These are phyloP conservation scores for Helicolenus hilgendorfi DNA, from an alignment of 2,797 vertebrate genomes.

Conservation along the genomic window DNA sequence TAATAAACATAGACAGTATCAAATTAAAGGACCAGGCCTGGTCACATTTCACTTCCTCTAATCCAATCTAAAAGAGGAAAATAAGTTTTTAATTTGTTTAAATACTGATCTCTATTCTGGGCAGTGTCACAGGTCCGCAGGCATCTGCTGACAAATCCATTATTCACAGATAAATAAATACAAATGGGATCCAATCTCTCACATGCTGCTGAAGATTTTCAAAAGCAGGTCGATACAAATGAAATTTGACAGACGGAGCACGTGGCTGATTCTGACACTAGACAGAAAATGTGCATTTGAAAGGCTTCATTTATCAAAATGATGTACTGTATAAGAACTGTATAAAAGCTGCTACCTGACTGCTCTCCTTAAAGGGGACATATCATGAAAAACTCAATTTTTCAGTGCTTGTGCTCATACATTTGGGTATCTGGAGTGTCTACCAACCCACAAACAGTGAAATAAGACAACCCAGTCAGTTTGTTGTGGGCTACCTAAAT, in stretches of 20 bases:
- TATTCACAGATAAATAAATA: slow-evolving; percentile 67
- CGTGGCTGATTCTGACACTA: not conserved
- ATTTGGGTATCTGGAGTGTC: not conserved
- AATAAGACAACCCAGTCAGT: not conserved
- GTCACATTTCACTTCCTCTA: slow-evolving; percentile 46
- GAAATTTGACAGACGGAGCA: slow-evolving; percentile 33
- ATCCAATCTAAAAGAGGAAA: slow-evolving; percentile 51
- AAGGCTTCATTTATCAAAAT: slow-evolving; percentile 33
- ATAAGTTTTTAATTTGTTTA: slow-evolving; percentile 67
- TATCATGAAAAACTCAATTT: not conserved
- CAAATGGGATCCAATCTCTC: slow-evolving; percentile 47
- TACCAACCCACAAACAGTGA: not conserved
- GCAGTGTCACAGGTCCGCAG: slow-evolving; percentile 32
- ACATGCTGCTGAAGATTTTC: slow-evolving; percentile 20
- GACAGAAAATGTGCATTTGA: slow-evolving; percentile 25
- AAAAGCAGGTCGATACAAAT: slow-evolving; percentile 70
- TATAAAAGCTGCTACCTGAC: slow-evolving; percentile 4
- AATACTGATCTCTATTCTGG: slow-evolving; percentile 57
- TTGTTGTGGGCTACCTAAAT: not conserved
- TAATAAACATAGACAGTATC: slow-evolving; percentile 36
- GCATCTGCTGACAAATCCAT: slow-evolving; percentile 53
- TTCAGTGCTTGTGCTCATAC: not conserved
- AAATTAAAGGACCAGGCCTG: slow-evolving; percentile 28
- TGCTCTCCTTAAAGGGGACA: not conserved
- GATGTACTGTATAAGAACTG: not conserved